Conservation (phyloP, 2,797 vertebrate genomes). For the Cottoperca gobio region DNA sequence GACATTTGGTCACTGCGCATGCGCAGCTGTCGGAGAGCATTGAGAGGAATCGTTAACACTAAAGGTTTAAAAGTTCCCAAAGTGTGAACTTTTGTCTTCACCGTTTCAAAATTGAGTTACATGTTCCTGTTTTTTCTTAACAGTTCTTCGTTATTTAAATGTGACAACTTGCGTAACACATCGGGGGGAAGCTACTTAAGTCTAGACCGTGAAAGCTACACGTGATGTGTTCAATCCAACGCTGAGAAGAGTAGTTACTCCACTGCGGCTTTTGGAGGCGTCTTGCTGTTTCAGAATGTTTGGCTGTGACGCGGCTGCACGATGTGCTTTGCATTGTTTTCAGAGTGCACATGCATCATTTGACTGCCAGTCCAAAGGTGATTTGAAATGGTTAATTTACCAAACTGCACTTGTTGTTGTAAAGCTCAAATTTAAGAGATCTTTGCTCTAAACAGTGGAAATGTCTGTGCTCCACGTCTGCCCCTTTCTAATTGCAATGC, state of each 20-base stretch:
- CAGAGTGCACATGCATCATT: conserved; percentile 4
- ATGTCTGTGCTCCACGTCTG: background rate
- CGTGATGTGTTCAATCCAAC: background rate
- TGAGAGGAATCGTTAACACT: no score
- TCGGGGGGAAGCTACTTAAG: background rate
- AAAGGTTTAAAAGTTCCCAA: no score
- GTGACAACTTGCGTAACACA: no score
- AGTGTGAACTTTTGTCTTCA: no score
- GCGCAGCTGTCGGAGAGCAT: no score
- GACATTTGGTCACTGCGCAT: no score
- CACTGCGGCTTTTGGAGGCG: background rate
- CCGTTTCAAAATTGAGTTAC: no score
- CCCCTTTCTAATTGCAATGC: background rate
- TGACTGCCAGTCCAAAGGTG: conserved; percentile 14
- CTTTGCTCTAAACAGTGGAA: background rate
- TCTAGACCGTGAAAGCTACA: background rate
- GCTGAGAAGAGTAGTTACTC: background rate
- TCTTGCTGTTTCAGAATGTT: conserved; percentile 4
- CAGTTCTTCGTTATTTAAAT: background rate
- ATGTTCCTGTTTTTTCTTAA: background rate
- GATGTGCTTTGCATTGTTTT: conserved; percentile 33
- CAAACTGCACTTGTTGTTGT: background rate
- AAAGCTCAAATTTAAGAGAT: background rate
- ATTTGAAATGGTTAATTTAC: no score
- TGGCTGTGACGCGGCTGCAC: conserved; percentile 26